These are phyloP conservation scores for Teleopsis dalmanni DNA, from an alignment of 1,140 invertebrate species.

Conservation along the genomic window DNA sequence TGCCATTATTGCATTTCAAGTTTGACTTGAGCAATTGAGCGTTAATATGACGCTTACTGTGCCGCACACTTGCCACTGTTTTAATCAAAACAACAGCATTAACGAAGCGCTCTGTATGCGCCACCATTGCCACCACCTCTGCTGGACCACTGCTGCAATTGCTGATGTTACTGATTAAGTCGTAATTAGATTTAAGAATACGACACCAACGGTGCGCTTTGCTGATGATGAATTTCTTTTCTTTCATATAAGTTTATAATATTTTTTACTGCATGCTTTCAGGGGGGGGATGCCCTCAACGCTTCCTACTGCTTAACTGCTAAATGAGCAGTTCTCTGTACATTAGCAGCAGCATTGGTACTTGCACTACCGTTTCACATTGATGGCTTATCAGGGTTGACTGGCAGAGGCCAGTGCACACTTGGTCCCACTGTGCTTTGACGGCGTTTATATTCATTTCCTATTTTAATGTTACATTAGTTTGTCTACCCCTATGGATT, in stretches of 20 bases:
- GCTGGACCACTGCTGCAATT: neutral
- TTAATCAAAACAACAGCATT: neutral
- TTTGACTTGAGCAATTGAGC: conserved; percentile 16
- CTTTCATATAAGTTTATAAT: neutral
- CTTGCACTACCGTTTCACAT: too few species aligned
- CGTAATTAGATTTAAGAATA: conserved; percentile 46
- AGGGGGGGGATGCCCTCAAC: neutral
- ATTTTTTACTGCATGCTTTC: neutral
- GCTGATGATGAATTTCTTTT: conserved; percentile 9
- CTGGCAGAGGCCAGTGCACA: neutral
- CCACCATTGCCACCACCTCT: neutral
- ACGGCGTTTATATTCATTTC: neutral
- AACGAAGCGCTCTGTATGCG: conserved; percentile 1
- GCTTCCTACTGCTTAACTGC: neutral
- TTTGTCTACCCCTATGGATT: conserved; percentile 13
- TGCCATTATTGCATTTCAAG: conserved; percentile 1
- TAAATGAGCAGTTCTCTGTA: neutral
- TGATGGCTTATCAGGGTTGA: too few species aligned
- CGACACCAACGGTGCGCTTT: conserved; percentile 34
- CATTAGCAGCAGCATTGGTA: too few species aligned
- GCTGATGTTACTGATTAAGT: conserved; percentile 30
- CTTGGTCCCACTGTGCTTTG: neutral
- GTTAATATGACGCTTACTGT: conserved; percentile 1
- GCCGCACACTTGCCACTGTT: neutral
- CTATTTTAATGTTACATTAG: conserved; percentile 11